phyloP scores from a whole-genome alignment of 2,888 invertebrate genomes.

The Melanophora roralis region DNA sequence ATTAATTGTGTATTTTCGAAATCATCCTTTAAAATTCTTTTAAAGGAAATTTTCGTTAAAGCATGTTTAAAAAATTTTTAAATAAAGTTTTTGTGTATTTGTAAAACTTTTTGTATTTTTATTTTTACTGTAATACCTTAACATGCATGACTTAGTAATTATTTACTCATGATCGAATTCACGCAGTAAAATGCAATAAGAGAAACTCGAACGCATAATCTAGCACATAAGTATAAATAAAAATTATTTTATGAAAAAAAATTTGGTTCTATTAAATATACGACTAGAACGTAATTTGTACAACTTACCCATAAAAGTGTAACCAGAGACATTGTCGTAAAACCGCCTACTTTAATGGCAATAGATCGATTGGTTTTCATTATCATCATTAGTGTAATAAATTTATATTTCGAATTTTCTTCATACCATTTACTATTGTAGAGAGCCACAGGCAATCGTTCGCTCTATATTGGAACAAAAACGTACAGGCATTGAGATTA shows the following conservation, averaged over 20 bases:
- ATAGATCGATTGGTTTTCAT: slow-evolving; percentile 66
- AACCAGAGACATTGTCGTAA: slow-evolving; percentile 68
- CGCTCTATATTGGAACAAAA: slow-evolving; percentile 69
- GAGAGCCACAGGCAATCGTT: slow-evolving; percentile 66
- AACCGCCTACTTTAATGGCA: slow-evolving; percentile 69
- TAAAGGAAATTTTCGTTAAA: slow-evolving; percentile 26
- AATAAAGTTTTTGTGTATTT: slow-evolving; percentile 41
- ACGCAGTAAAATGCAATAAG: slow-evolving; percentile 69
- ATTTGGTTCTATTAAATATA: no score
- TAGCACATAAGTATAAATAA: slow-evolving; percentile 39
- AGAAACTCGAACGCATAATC: slow-evolving; percentile 70
- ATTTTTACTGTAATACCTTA: background rate
- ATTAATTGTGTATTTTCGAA: slow-evolving; percentile 7
- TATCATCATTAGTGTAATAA: slow-evolving; percentile 70
- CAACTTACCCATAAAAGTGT: slow-evolving; percentile 68
- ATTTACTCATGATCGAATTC: slow-evolving; percentile 26
- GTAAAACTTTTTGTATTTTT: background rate
- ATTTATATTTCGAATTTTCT: slow-evolving; percentile 68
- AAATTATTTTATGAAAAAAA: no score
- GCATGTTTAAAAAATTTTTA: slow-evolving; percentile 27
- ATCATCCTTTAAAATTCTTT: slow-evolving; percentile 12
- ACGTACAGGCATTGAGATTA: no score
- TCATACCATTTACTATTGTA: slow-evolving; percentile 72
- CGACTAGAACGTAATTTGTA: no score
- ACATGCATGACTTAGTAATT: no score